Conservation (phyloP, 2,888 invertebrate genomes). For the Lasioglossum zephyrum region DNA sequence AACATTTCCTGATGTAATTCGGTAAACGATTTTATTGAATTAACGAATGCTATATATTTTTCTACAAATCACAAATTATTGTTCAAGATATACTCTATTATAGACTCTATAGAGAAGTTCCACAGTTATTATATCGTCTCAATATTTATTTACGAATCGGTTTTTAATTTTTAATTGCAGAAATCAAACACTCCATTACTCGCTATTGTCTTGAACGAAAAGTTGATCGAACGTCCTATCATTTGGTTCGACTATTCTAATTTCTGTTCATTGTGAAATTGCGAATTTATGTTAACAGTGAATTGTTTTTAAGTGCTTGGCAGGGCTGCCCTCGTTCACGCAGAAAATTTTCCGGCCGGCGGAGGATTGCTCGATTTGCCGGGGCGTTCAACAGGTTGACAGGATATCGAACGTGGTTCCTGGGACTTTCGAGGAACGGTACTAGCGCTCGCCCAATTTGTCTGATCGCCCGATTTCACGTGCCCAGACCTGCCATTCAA, state of each 20-base stretch:
- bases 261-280: background rate
- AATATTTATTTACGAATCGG: background rate
- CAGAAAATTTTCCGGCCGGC: slow-evolving; percentile 89
- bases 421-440: slow-evolving; percentile 89
- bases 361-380: slow-evolving; percentile 92
- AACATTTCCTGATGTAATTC: background rate
- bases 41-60: too few relatives aligned
- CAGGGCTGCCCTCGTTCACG: slow-evolving; percentile 74
- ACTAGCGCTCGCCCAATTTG: slow-evolving; percentile 68
- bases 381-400: slow-evolving; percentile 87
- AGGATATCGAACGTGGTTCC: slow-evolving; percentile 89
- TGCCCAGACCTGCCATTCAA: background rate
- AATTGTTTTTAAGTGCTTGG: slow-evolving; percentile 74
- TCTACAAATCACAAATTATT: background rate
- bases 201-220: background rate
- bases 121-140: too few relatives aligned
- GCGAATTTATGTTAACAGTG: background rate
- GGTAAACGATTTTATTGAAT: background rate
- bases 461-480: background rate
- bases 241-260: background rate
- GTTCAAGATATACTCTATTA: background rate
- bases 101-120: background rate
- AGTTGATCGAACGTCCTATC: background rate
- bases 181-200: background rate
- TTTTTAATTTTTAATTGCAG: background rate